Conservation (phyloP, 2,797 vertebrate species). For the Manis pentadactyla region DNA sequence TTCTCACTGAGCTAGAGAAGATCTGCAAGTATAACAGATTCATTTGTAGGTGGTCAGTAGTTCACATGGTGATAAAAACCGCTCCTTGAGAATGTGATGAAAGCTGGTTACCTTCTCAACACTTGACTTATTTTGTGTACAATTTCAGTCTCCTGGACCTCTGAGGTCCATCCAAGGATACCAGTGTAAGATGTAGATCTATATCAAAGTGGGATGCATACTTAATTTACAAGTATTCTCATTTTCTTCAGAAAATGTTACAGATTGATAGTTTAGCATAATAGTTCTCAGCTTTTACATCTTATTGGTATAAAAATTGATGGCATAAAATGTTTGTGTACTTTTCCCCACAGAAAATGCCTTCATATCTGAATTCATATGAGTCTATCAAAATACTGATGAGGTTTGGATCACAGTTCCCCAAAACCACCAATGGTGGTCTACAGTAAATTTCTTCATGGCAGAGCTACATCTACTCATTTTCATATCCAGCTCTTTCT, state of each 20-base stretch:
- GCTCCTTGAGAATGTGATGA: neutral
- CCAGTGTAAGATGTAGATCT: neutral
- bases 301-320: neutral
- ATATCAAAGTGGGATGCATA: neutral
- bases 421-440: neutral
- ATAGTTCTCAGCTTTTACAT: neutral
- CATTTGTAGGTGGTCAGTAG: neutral
- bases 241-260: neutral
- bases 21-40: neutral
- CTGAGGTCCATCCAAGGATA: neutral
- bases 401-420: neutral
- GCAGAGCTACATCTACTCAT: neutral
- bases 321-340: neutral
- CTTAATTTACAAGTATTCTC: neutral
- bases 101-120: neutral
- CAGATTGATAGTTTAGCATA: neutral
- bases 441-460: neutral
- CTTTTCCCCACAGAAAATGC: neutral
- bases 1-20: neutral
- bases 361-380: neutral
- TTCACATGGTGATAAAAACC: neutral
- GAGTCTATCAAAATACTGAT: neutral
- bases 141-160: neutral
- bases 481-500: neutral
- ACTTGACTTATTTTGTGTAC: neutral